A percentile compares a stretch with the other conserved stretches of the same genome.
Conservation (phyloP, 2,888 invertebrate genomes). For the Neoascia interrupta region DNA sequence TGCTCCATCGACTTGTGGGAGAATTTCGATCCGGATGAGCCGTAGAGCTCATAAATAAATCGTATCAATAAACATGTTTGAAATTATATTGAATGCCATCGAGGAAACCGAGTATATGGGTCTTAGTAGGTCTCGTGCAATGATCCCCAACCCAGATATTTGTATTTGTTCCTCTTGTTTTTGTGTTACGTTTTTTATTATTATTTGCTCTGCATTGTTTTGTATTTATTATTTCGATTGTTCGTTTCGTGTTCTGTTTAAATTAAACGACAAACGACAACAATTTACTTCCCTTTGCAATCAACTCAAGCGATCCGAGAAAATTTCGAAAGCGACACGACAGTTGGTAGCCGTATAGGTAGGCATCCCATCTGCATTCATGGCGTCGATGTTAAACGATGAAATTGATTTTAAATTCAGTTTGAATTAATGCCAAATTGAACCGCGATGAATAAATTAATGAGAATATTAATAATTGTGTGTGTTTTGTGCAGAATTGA, state of each 20-base stretch:
- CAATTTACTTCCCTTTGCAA: slow-evolving; percentile 27
- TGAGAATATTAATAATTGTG: slow-evolving; percentile 41
- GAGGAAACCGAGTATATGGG: slow-evolving; percentile 45
- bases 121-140: slow-evolving; percentile 25
- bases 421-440: slow-evolving; percentile 41
- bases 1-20: slow-evolving; percentile 30
- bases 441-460: slow-evolving; percentile 56
- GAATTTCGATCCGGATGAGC: slow-evolving; percentile 50
- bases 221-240: slow-evolving; percentile 25
- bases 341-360: not conserved
- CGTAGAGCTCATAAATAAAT: slow-evolving; percentile 60
- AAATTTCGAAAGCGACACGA: not conserved
- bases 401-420: slow-evolving; percentile 50
- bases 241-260: slow-evolving; percentile 18
- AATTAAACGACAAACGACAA: slow-evolving; percentile 39
- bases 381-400: slow-evolving; percentile 9
- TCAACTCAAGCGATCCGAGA: not conserved
- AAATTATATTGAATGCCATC: slow-evolving; percentile 53
- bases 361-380: not conserved
- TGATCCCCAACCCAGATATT: not conserved
- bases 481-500: slow-evolving; percentile 18
- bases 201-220: not conserved
- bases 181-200: too few species aligned
- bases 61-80: slow-evolving; percentile 63
- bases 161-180: slow-evolving; percentile 2